Evolutionary conservation across 2,888 invertebrate species (phyloP), one percentile per base, ranked within the genome.

Genomic region (Limnephilus marmoratus): DNA sequence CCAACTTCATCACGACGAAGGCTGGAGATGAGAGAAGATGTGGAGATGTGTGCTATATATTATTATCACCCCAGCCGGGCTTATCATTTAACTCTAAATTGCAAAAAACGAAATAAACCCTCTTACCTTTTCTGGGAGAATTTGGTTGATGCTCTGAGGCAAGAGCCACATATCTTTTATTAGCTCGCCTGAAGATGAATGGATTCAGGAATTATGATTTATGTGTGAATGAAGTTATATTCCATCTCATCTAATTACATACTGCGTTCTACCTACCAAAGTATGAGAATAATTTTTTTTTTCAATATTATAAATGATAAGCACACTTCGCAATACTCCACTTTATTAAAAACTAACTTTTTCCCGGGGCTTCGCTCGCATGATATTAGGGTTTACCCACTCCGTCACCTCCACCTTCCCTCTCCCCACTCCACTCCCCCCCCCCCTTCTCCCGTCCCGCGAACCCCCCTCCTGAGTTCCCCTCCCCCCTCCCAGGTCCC

Each of bases 1-100:
- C 49, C 49, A 31, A 49, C 31, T 31, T 87, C 85, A 86, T 86
- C 37, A 29, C 4, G 41, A 49, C 13, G 82, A 13, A 82, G 34
- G 82, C 34, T 82, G 34, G 29, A 82, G 34, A 68, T 24, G 82
- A 15, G 82, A 15, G 34, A 29, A 82, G 82, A 82, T 82, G 29
- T n/a, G 86, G 88, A 82, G 90, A 91, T 90, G 91, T 90, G 91
- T 91, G 90, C 80, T 80, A 83, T 91, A 85, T 91, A 91, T 91
- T 80, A 89, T 89, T 45, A 37, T 91, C 68, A 91, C 90, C 91
- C 68, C 24, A 24, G 9, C 68, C 68, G 68, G 68, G 24, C 68
- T 68, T 68, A 68, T 68, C 68, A 90, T 91, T 83, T 90, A 91
- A 91, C 85, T 91, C 80, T 45, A 83, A 89, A 91, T 90, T 90